Conservation (phyloP, 2,797 vertebrate genomes). For the Capromys pilorides region DNA sequence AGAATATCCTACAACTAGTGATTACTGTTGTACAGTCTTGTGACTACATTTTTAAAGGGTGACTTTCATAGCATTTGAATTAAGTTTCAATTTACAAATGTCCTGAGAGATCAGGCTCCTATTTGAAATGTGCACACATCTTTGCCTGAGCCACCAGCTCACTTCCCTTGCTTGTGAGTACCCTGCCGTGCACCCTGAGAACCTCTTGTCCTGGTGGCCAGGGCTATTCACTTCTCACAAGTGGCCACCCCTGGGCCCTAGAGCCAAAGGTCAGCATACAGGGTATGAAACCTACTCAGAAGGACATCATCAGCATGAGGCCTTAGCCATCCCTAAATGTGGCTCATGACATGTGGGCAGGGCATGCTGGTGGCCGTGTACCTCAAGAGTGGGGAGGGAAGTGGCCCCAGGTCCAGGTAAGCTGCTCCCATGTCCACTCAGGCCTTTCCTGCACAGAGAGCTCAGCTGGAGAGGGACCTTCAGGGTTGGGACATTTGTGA, state of each 20-base stretch:
- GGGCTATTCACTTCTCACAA: not conserved
- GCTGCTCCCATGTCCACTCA: not conserved
- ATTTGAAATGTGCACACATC: not conserved
- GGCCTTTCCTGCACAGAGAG: not conserved
- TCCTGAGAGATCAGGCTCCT: not conserved
- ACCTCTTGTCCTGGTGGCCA: accelerated
- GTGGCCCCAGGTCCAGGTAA: not conserved
- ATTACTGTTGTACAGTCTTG: not conserved
- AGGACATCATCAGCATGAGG: no score
- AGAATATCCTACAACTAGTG: not conserved
- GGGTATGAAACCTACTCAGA: not conserved
- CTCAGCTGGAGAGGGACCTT: not conserved
- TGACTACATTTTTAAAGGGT: not conserved
- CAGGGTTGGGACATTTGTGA: not conserved
- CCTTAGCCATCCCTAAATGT: not conserved
- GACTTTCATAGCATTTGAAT: not conserved
- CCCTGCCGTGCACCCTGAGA: not conserved
- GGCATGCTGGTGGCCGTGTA: not conserved
- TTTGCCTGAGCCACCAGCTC: no score
- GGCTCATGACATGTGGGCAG: not conserved
- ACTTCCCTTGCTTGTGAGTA: not conserved
- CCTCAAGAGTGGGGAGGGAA: not conserved
- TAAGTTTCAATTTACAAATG: not conserved
- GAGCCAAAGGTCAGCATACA: not conserved
- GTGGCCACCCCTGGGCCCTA: no score